Evolutionary conservation across 2,797 vertebrate species (phyloP), one percentile per base, ranked within the genome.

Genomic region (Gobio occitaniae): DNA sequence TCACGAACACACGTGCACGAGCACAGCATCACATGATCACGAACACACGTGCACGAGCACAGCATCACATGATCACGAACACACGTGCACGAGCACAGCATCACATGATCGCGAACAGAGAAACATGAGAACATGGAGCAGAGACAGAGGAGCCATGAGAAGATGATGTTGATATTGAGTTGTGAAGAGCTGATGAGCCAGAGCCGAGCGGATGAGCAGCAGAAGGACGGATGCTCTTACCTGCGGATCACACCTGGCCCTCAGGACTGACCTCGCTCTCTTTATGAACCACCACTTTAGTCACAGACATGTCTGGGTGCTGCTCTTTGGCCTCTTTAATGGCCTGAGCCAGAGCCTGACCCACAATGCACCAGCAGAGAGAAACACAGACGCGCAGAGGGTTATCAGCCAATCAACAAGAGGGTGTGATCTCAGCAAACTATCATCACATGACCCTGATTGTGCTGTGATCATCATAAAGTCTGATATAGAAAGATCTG

Each of bases 271-370:
- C 97, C 96, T 99, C 98, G 94, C 97, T 98, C 94, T 99, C 98
- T 98, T 99, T 99, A 97, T 99, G 98, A 94, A 99, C 98, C 96
- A 99, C 98, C 97, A 99, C 98, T 96, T 99, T 99, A 97, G 98
- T 99, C 96, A 99, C 98, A 96, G 98, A 98, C 98, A 99, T 99
- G 96, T 99, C 98, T 95, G 98, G 98, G 95, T 99, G 98, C 96
- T 99, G 98, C 95, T 99, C 97, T 99, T 99, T 99, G 96, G 97
- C 98, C 94, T 99, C 98, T 97, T 99, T 99, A 96, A 99, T 99
- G 96, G 98, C 98, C 96, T 99, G 97, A 97, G 98, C 98, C 96
- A 99, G 97, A 93, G 98, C 98, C 98, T 99, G 96, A 89, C 85
- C 91, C 93, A 88, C 94, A 95, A 89, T 93, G 94, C 95, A 96